Conservation (phyloP, 2,113 vertebrate genomes). For the Atlantisia rogersi region DNA sequence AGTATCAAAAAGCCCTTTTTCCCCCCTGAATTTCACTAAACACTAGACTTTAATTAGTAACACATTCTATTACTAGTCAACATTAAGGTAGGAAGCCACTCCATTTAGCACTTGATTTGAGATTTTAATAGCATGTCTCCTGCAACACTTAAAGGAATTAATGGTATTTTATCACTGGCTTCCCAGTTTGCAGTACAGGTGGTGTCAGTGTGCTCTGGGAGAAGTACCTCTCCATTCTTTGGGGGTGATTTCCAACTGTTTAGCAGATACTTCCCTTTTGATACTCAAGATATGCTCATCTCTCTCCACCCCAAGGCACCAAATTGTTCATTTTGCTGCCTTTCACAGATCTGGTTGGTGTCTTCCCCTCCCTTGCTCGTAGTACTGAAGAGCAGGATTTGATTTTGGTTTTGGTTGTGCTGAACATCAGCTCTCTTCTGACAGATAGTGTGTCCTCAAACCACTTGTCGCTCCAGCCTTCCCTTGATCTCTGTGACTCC, state of each 20-base stretch:
- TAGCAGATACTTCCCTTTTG: not conserved
- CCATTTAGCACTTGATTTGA: not conserved
- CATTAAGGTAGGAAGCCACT: not conserved
- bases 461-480: not conserved
- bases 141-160: not conserved
- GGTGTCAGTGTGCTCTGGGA: accelerated
- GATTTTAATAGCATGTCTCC: not conserved
- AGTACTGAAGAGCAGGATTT: not conserved
- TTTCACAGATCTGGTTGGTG: not conserved
- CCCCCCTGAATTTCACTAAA: not conserved
- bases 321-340: not conserved
- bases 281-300: not conserved
- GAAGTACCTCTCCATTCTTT: not conserved
- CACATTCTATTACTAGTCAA: not conserved
- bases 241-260: not conserved
- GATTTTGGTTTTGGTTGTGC: not conserved
- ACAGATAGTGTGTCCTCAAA: not conserved
- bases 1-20: not conserved
- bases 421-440: not conserved
- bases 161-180: not conserved
- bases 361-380: not conserved
- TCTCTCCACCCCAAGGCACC: not conserved
- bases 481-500: not conserved
- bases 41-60: not conserved
- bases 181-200: not conserved